Evolutionary conservation across 2,888 invertebrate genomes (phyloP).

Genomic region (Ophioninae sp.): DNA sequence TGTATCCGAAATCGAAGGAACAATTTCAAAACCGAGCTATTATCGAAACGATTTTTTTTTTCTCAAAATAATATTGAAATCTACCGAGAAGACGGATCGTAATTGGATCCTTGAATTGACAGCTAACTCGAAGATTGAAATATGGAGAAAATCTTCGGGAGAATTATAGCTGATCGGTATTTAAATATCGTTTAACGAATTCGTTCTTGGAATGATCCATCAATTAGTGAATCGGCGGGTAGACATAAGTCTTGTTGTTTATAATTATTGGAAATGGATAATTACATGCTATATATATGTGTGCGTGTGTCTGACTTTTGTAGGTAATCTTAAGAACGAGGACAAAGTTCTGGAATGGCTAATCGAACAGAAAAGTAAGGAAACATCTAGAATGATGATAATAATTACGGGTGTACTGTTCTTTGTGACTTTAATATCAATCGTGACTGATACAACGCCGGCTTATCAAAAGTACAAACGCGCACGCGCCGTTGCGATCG

Average conservation of each 20-base stretch:
- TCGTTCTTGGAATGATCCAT: not conserved
- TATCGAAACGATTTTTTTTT: no score
- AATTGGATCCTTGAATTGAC: no score
- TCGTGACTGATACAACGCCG: conserved; percentile 76
- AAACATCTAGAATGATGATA: conserved; percentile 81
- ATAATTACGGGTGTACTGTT: conserved; percentile 81
- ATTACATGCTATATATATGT: conserved; percentile 65
- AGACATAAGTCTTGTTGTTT: not conserved
- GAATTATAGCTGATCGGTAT: no score
- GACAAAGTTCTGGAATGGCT: conserved; percentile 98
- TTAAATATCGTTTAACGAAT: no score
- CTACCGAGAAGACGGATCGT: no score
- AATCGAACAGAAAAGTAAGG: conserved; percentile 97
- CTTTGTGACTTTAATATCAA: conserved; percentile 81
- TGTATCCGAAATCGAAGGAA: no score
- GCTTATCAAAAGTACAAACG: conserved; percentile 75
- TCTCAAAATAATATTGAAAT: no score
- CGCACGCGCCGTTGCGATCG: conserved; percentile 77
- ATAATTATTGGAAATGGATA: conserved; percentile 21
- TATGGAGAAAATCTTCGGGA: no score
- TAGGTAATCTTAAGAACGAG: conserved; percentile 97
- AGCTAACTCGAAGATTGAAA: no score
- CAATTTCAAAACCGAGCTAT: no score
- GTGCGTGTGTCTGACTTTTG: conserved; percentile 81
- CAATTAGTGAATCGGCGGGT: not conserved